Percentiles rank a stretch among this genome's conserved stretches.
Evolutionary conservation across 2,888 invertebrate species (phyloP).

Genomic region (Strigamia transsilvanica): DNA sequence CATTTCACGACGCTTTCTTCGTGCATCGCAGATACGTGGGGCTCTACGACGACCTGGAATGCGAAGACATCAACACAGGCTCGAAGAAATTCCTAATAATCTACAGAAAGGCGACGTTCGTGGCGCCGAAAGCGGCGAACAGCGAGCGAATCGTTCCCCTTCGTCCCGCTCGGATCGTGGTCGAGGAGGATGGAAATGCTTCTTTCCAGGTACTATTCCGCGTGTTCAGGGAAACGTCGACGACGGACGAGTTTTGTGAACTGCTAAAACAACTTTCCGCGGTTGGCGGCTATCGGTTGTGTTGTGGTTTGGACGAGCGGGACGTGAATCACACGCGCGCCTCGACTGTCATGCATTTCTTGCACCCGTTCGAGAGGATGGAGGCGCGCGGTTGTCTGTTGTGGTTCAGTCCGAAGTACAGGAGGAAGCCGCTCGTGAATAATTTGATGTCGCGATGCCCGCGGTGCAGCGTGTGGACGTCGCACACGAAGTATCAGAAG

Average conservation of each 20-base stretch:
- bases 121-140: neutral
- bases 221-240: neutral
- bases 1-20: slow-evolving; percentile 4
- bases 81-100: neutral
- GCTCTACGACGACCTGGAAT: neutral
- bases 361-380: slow-evolving; percentile 16
- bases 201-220: slow-evolving; percentile 1
- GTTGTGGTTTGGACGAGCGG: slow-evolving; percentile 4
- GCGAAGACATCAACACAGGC: slow-evolving; percentile 7
- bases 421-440: slow-evolving; percentile 6
- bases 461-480: neutral
- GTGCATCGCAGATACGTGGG: neutral
- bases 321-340: slow-evolving; percentile 27
- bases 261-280: slow-evolving; percentile 15
- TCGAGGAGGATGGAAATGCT: neutral
- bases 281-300: neutral
- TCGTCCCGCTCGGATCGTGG: neutral
- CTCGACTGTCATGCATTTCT: slow-evolving; percentile 28
- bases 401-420: slow-evolving; percentile 23
- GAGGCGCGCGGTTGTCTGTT: slow-evolving; percentile 13
- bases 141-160: slow-evolving; percentile 1
- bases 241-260: slow-evolving; percentile 21
- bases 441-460: slow-evolving; percentile 16
- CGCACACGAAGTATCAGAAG: slow-evolving; percentile 30
- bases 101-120: neutral